Evolutionary conservation across 2,113 vertebrate genomes (phyloP).

Genomic region (Felis chaus): DNA sequence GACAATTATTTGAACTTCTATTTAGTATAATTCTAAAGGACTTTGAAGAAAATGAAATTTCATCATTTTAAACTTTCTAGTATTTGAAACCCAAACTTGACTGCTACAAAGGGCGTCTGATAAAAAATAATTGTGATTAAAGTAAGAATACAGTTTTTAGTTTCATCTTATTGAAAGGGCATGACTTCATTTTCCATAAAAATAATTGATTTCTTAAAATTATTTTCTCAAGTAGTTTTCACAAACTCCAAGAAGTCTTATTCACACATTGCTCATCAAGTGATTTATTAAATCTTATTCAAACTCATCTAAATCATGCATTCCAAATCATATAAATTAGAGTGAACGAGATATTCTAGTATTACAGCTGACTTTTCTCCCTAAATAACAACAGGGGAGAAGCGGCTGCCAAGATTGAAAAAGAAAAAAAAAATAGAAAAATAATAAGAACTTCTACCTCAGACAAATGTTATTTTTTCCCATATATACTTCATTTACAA

Average conservation of each 20-base stretch:
- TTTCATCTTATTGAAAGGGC: neutral
- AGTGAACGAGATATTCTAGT: neutral
- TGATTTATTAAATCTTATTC: slow-evolving; percentile 8
- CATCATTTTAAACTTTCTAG: neutral
- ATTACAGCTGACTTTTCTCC: neutral
- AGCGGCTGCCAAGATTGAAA: neutral
- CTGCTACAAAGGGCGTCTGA: neutral
- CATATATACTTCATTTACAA: neutral
- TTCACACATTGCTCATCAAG: neutral
- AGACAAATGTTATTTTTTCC: neutral
- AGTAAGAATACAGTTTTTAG: neutral
- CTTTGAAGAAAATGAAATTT: neutral
- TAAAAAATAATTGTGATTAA: slow-evolving; percentile 11
- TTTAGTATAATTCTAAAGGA: neutral
- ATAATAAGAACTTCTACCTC: neutral
- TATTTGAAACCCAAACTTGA: neutral
- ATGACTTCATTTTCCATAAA: neutral
- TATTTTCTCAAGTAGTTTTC: neutral
- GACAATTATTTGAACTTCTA: neutral
- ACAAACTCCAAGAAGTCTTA: neutral
- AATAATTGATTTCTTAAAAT: neutral
- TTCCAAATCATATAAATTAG: neutral
- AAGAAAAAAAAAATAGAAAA: neutral
- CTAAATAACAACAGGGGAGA: neutral
- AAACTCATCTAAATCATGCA: neutral